Evolutionary conservation across 1,140 invertebrate genomes (phyloP).

Genomic region (Orchestia grillus): DNA sequence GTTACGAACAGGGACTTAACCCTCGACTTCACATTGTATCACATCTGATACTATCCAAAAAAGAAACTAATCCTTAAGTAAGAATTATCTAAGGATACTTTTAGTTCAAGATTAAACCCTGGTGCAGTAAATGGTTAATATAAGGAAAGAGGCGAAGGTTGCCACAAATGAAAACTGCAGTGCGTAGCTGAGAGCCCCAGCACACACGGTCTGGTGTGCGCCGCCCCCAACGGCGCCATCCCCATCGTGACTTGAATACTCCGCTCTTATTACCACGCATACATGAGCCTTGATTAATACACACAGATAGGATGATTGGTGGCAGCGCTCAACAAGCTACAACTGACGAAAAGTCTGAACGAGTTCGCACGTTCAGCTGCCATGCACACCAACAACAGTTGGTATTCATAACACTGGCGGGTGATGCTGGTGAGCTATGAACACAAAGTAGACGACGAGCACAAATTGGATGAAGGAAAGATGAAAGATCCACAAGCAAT

Average conservation of each 20-base stretch:
- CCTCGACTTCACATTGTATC: too few species aligned
- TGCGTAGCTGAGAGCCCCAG: too few species aligned
- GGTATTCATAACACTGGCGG: not conserved
- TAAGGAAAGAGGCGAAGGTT: too few species aligned
- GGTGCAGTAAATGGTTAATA: too few species aligned
- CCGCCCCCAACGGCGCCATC: not conserved
- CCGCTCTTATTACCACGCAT: not conserved
- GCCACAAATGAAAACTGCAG: too few species aligned
- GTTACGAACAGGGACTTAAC: too few species aligned
- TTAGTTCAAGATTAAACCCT: too few species aligned
- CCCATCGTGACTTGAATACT: not conserved
- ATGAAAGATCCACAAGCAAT: not conserved
- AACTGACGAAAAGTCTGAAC: not conserved
- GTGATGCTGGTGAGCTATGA: not conserved
- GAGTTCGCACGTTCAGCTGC: not conserved
- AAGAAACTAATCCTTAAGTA: too few species aligned
- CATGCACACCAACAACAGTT: not conserved
- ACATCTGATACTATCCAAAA: too few species aligned
- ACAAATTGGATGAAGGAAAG: not conserved
- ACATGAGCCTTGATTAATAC: not conserved
- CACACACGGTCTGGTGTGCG: too few species aligned
- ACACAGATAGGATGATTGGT: not conserved
- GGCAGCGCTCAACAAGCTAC: not conserved
- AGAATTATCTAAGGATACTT: too few species aligned
- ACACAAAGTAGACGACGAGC: not conserved